Evolutionary conservation across 2,797 vertebrate genomes (phyloP).

Genomic region (Scolopax rusticola): DNA sequence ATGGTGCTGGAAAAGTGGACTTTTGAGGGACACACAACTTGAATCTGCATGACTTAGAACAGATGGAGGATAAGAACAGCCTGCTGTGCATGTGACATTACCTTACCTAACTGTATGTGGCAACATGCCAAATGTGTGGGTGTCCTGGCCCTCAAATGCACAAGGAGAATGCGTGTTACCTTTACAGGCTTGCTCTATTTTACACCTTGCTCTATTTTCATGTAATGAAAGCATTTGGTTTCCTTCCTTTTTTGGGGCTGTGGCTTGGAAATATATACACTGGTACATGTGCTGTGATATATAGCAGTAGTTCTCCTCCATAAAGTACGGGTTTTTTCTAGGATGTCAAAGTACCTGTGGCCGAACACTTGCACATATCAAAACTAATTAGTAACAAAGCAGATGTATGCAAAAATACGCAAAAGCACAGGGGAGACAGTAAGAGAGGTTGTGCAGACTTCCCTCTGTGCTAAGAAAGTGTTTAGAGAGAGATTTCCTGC

Average conservation of each 20-base stretch:
- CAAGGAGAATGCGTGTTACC: slow-evolving; percentile 3
- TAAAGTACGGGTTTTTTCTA: not conserved
- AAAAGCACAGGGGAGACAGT: not conserved
- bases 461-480: not conserved
- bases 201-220: not conserved
- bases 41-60: slow-evolving; percentile 55
- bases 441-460: not conserved
- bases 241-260: not conserved
- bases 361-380: not conserved
- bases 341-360: not conserved
- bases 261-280: not conserved
- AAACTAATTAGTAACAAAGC: not conserved
- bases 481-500: not conserved
- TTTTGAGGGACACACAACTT: slow-evolving; percentile 30
- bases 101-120: slow-evolving; percentile 47
- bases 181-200: not conserved
- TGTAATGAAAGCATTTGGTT: not conserved
- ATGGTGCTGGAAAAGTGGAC: slow-evolving; percentile 12
- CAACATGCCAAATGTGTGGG: slow-evolving; percentile 50
- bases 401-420: not conserved
- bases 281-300: not conserved
- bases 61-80: slow-evolving; percentile 57
- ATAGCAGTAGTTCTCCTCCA: not conserved
- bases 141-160: slow-evolving; percentile 52
- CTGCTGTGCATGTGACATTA: slow-evolving; percentile 53